These are phyloP conservation scores for Caenorhabditis uteleia DNA, from an alignment of 2,888 invertebrate genomes.

Conservation along the genomic window DNA sequence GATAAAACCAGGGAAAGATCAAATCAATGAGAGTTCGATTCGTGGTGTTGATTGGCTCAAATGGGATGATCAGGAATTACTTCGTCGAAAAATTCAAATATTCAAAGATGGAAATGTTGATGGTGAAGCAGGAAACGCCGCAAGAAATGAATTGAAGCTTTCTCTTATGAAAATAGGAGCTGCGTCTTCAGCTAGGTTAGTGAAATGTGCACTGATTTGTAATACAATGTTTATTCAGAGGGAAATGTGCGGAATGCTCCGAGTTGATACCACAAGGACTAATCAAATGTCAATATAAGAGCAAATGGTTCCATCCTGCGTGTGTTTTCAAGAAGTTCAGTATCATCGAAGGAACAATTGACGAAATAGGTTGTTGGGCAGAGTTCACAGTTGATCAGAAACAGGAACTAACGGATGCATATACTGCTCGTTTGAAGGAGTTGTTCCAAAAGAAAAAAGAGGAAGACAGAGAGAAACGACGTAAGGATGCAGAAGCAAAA, in stretches of 20 bases:
- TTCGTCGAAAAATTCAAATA: conserved; percentile 3
- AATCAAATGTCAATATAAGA: conserved; percentile 35
- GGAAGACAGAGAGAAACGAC: not conserved
- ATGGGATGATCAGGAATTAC: conserved; percentile 71
- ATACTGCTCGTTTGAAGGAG: too few species aligned
- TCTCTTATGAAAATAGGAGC: not conserved
- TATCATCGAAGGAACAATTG: not conserved
- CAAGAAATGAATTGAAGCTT: not conserved
- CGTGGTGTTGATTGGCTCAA: conserved; percentile 71
- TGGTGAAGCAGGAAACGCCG: not conserved
- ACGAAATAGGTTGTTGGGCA: conserved; percentile 5
- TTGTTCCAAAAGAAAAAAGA: not conserved
- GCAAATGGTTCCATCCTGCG: conserved; percentile 39
- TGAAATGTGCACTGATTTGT: conserved; percentile 6
- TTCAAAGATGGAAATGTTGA: conserved; percentile 1
- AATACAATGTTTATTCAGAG: too few species aligned
- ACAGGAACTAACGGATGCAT: not conserved
- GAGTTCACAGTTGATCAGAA: not conserved
- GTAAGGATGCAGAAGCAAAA: too few species aligned
- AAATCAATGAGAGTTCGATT: conserved; percentile 69
- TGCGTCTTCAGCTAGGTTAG: not conserved
- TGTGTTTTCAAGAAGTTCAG: conserved; percentile 28
- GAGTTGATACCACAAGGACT: conserved; percentile 41
- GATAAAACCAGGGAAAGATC: conserved; percentile 34
- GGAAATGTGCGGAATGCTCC: conserved; percentile 55